phyloP scores from a whole-genome alignment of 2,113 vertebrate species.

The Antechinus stuartii region DNA sequence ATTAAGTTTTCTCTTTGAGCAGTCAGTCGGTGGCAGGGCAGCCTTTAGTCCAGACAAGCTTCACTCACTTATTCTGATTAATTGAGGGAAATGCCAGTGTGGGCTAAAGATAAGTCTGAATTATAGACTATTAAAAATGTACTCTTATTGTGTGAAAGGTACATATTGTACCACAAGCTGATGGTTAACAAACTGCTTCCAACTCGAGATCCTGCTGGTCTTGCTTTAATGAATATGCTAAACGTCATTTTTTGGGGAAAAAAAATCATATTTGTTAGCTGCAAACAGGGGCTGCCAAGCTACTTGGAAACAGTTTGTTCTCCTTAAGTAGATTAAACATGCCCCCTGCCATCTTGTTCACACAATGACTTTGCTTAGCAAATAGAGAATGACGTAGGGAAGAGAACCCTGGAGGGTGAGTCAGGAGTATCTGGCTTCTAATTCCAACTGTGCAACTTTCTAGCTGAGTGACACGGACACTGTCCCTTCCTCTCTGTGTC shows the following conservation, averaged over 20 bases:
- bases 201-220: not conserved
- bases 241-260: not conserved
- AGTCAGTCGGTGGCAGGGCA: constrained; percentile 19
- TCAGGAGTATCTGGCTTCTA: not conserved
- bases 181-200: not conserved
- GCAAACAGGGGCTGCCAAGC: not conserved
- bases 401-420: not conserved
- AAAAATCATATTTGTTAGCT: not conserved
- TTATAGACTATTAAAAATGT: not conserved
- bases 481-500: not conserved
- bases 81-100: constrained; percentile 51
- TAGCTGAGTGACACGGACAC: not conserved
- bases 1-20: constrained; percentile 16
- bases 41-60: constrained; percentile 51
- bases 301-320: not conserved
- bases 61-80: constrained; percentile 19
- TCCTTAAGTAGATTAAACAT: not conserved
- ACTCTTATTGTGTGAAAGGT: constrained; percentile 36
- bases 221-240: not conserved
- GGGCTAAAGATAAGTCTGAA: constrained; percentile 23
- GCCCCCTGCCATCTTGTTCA: not conserved
- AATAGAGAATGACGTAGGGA: not conserved
- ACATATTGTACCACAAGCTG: constrained; percentile 21
- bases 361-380: not conserved
- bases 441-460: not conserved